A percentile compares a stretch with the other conserved stretches of the same genome.
phyloP scores from a whole-genome alignment of 2,888 invertebrate species.

The Synanthedon tipuliformis region DNA sequence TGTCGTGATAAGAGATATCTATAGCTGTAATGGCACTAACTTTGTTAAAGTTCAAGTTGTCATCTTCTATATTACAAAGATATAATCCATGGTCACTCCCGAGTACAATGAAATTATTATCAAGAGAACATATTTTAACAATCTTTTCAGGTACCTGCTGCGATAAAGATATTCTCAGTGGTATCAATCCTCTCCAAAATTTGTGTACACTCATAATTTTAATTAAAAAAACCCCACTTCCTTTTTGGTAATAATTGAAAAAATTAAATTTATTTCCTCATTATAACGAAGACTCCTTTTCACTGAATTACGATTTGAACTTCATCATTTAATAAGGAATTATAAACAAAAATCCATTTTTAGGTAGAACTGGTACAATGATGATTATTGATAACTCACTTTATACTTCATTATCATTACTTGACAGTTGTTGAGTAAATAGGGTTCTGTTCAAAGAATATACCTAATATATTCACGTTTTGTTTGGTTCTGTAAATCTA shows the following conservation, averaged over 20 bases:
- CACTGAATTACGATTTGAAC: no score
- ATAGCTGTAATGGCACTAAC: constrained; percentile 66
- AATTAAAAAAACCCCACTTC: constrained; percentile 13
- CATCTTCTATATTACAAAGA: constrained; percentile 44
- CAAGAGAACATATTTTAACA: constrained; percentile 51
- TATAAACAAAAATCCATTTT: no score
- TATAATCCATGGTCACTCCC: constrained; percentile 61
- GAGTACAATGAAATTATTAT: constrained; percentile 47
- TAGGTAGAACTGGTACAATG: no score
- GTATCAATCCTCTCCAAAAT: constrained; percentile 58
- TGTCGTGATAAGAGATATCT: constrained; percentile 73
- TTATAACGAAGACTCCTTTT: no score
- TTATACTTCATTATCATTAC: no score
- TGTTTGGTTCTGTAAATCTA: no score
- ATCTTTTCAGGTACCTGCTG: constrained; percentile 60
- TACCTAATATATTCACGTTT: no score
- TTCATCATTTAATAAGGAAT: no score
- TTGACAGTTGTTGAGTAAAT: no score
- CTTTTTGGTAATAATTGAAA: constrained; percentile 9
- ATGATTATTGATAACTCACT: no score
- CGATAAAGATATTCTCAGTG: constrained; percentile 34
- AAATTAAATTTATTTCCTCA: no score
- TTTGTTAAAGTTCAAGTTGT: constrained; percentile 52
- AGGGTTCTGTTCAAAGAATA: no score
- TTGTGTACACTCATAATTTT: constrained; percentile 62